Percentiles rank a stretch among this genome's conserved stretches.
Evolutionary conservation across 2,113 vertebrate genomes (phyloP).

Genomic region (Alces alces): DNA sequence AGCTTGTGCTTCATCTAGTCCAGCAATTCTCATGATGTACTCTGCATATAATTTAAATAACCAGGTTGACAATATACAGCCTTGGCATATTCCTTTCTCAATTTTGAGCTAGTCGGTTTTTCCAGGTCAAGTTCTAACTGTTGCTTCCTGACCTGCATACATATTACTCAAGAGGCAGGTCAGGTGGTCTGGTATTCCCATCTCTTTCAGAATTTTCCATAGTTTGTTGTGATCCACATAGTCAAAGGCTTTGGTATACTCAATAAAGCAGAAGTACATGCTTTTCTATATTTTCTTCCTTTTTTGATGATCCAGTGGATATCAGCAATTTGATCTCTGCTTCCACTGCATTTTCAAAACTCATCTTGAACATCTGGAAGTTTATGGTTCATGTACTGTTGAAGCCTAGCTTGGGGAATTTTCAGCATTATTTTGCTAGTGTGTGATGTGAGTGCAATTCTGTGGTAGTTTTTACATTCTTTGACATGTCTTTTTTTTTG

Average conservation of each 20-base stretch:
- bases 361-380: not conserved
- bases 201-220: not conserved
- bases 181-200: not conserved
- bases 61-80: not conserved
- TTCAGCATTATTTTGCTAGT: not conserved
- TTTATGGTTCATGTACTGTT: fast-evolving
- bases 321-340: not conserved
- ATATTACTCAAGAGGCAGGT: not conserved
- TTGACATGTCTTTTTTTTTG: not conserved
- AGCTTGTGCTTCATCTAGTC: not conserved
- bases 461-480: not conserved
- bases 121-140: not conserved
- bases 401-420: not conserved
- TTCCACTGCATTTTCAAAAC: not conserved
- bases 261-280: not conserved
- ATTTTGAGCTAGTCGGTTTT: not conserved
- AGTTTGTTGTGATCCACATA: not conserved
- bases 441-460: not conserved
- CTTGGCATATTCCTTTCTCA: fast-evolving
- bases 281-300: not conserved
- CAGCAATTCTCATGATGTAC: not conserved
- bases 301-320: not conserved
- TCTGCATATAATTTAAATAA: not conserved
- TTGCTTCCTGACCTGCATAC: not conserved
- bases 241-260: not conserved